Evolutionary conservation across 2,797 vertebrate species (phyloP).

Genomic region (Loriculus beryllinus): DNA sequence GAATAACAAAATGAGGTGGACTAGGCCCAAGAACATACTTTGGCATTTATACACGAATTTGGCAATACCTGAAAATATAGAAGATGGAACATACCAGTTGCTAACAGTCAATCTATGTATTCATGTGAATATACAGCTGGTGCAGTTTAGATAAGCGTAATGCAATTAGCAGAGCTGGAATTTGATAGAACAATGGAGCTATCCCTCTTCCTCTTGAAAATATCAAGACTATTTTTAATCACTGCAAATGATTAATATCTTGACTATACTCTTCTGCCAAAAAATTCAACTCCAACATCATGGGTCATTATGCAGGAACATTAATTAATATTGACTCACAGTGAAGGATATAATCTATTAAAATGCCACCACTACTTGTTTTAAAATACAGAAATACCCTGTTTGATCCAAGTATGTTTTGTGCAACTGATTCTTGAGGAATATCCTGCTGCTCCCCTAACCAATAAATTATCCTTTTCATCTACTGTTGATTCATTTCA

Average conservation of each 20-base stretch:
- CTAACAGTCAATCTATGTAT: background rate
- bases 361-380: background rate
- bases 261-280: background rate
- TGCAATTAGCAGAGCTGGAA: slow-evolving; percentile 4
- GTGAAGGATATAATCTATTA: background rate
- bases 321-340: background rate
- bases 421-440: background rate
- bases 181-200: background rate
- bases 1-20: background rate
- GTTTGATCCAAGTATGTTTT: background rate
- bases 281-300: background rate
- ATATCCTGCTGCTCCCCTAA: background rate
- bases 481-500: slow-evolving; percentile 16
- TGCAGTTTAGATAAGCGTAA: background rate
- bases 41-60: background rate
- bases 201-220: background rate
- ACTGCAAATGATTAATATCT: background rate
- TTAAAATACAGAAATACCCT: background rate
- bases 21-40: background rate
- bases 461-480: background rate
- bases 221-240: background rate
- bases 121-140: background rate
- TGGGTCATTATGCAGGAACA: background rate
- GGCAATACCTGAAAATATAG: background rate
- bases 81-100: background rate